phyloP scores from a whole-genome alignment of 1,140 invertebrate species.

The Lineus longissimus region DNA sequence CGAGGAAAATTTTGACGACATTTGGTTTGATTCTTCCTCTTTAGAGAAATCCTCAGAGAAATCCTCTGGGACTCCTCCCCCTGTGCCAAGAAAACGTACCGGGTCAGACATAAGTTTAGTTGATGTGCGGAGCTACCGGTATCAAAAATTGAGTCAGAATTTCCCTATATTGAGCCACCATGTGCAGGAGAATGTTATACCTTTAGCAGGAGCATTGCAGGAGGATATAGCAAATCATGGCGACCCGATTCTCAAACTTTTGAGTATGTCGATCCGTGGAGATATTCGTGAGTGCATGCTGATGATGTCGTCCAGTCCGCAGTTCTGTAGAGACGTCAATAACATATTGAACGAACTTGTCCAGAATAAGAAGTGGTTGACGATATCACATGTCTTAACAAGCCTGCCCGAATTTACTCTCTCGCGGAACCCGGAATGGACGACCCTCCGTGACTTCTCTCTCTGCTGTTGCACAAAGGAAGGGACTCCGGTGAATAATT shows the following conservation, averaged over 20 bases:
- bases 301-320: constrained; percentile 32
- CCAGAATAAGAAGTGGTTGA: constrained; percentile 30
- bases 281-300: constrained; percentile 42
- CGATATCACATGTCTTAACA: constrained; percentile 31
- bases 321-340: constrained; percentile 32
- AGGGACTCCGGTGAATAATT: not conserved
- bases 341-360: constrained; percentile 33
- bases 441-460: constrained; percentile 36
- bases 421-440: constrained; percentile 24
- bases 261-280: constrained; percentile 39
- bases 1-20: constrained; percentile 33
- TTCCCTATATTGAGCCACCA: constrained; percentile 41
- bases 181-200: constrained; percentile 39
- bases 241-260: constrained; percentile 44
- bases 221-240: constrained; percentile 34
- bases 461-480: constrained; percentile 26
- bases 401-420: constrained; percentile 34
- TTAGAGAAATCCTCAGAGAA: not conserved
- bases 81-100: constrained; percentile 13
- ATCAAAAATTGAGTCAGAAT: constrained; percentile 40
- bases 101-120: constrained; percentile 42
- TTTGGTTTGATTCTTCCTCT: constrained; percentile 9
- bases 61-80: not conserved
- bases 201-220: constrained; percentile 38
- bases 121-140: constrained; percentile 45